Conservation (phyloP, 2,113 vertebrate species). For the Trichechus manatus region DNA sequence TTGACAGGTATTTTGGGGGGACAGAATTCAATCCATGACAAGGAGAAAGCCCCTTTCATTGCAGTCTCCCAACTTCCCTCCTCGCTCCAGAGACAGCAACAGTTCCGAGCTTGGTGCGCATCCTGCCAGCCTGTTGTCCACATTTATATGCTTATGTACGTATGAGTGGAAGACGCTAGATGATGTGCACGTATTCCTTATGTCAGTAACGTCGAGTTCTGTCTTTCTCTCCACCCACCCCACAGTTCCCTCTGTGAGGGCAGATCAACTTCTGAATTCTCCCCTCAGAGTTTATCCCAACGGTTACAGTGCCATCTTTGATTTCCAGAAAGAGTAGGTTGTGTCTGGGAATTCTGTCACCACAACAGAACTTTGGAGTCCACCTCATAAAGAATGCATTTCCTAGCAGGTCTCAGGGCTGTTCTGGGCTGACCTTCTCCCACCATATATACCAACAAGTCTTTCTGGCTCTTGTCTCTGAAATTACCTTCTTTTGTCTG, state of each 20-base stretch:
- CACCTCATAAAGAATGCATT: neutral
- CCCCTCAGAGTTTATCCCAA: neutral
- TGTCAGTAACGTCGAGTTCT: neutral
- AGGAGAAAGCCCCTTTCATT: neutral
- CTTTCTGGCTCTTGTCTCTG: neutral
- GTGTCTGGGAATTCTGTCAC: neutral
- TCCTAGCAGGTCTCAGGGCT: neutral
- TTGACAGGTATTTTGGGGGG: too few species aligned
- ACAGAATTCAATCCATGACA: too few species aligned
- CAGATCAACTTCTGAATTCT: neutral
- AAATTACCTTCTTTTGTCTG: slow-evolving; percentile 24
- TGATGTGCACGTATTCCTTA: neutral
- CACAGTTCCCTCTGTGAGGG: neutral
- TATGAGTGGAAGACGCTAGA: neutral
- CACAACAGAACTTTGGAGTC: neutral
- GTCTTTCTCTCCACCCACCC: neutral
- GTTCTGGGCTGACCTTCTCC: neutral
- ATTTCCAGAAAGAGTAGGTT: neutral
- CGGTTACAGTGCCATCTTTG: neutral
- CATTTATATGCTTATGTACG: neutral
- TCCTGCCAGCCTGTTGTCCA: neutral
- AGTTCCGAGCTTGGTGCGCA: neutral
- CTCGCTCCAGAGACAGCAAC: neutral
- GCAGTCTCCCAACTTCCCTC: neutral
- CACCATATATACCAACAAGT: neutral